Base-by-base conservation (phyloP, 2,888 invertebrate species). In the Eilema caniola region DNA sequence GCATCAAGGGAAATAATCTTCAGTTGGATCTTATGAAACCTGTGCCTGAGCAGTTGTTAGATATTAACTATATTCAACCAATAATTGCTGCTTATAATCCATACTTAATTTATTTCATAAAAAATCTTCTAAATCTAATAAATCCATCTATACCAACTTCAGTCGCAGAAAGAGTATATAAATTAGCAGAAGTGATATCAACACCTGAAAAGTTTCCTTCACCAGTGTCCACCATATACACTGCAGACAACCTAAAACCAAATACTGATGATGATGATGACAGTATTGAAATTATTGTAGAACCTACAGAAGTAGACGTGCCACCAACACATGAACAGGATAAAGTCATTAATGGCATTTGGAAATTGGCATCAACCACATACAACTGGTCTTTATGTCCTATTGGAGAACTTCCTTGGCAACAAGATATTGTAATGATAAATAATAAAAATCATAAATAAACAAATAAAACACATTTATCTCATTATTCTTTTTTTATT, bases 351-450 rank as follows among this genome's bases (percentile, higher is more conserved):
- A 79, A 67, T 78, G 86, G 89, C n/a, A 85, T 92, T 81, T 95
- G 93, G 94, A 88, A 87, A 80, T 77, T 90, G 69, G 86, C 92
- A 74, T 78, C 90, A 72, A 73, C 72, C 81, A 86, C 83, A 63
- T 76, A 85, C 68, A 83, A 90, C 70, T 96, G 96, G 96, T 80
- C 86, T 33, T 78, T 78, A 59, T 95, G 93, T 82, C 95, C 96
- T 20, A 92, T 96, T 81, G 96, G 96, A 25, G 79, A 91, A 72
- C 75, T 96, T 33, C 96, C 96, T 14, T 95, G 94, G 94, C 92
- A 95, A 76, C 70, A 82, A 82, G 85, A 74, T 74, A 81, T 20
- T 60, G 72, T 71, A 59, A 60, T 67, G 20, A 16, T 47, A 72
- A 79, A 71, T 75, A 72, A 28, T 73, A 66, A 72, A 79, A 80